A percentile compares a stretch with the other conserved stretches of the same genome.
These are phyloP conservation scores for Drosophila insularis DNA, from an alignment of 1,140 invertebrate genomes.

Conservation along the genomic window DNA sequence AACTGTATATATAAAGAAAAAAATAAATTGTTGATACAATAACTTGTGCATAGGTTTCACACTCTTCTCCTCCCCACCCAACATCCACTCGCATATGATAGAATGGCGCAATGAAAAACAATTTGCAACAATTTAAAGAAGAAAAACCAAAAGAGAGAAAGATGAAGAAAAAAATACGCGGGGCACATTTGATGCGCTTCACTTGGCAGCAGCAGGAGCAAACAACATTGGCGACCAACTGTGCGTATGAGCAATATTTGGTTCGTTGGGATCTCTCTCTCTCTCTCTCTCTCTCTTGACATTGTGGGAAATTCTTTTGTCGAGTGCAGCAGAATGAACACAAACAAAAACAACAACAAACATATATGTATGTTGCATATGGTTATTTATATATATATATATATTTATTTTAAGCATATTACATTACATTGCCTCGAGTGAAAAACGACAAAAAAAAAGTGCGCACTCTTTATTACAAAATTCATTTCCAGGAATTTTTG, in stretches of 20 bases:
- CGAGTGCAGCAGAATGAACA: constrained; percentile 62
- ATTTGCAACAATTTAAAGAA: constrained; percentile 39
- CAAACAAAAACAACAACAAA: background rate
- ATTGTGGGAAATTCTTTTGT: constrained; percentile 74
- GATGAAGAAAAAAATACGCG: background rate
- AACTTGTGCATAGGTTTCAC: background rate
- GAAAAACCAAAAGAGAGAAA: constrained; percentile 6
- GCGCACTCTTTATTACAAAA: constrained; percentile 62
- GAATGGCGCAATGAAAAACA: constrained; percentile 6
- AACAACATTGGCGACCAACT: constrained; percentile 37
- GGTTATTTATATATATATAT: constrained; percentile 6
- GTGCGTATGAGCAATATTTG: constrained; percentile 66
- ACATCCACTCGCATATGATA: background rate
- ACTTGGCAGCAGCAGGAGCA: constrained; percentile 21
- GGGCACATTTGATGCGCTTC: constrained; percentile 21
- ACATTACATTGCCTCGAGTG: constrained; percentile 46
- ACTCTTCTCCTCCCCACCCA: background rate
- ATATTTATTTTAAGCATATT: constrained; percentile 38
- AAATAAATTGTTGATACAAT: constrained; percentile 28
- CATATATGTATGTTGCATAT: background rate
- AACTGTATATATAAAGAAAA: constrained; percentile 30
- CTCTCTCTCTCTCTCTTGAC: constrained; percentile 43
- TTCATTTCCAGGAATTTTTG: constrained; percentile 60
- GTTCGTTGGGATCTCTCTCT: constrained; percentile 21
- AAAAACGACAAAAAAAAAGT: constrained; percentile 12